These are phyloP conservation scores for Leptocoma aspasia DNA, from an alignment of 2,113 vertebrate species.

Conservation along the genomic window DNA sequence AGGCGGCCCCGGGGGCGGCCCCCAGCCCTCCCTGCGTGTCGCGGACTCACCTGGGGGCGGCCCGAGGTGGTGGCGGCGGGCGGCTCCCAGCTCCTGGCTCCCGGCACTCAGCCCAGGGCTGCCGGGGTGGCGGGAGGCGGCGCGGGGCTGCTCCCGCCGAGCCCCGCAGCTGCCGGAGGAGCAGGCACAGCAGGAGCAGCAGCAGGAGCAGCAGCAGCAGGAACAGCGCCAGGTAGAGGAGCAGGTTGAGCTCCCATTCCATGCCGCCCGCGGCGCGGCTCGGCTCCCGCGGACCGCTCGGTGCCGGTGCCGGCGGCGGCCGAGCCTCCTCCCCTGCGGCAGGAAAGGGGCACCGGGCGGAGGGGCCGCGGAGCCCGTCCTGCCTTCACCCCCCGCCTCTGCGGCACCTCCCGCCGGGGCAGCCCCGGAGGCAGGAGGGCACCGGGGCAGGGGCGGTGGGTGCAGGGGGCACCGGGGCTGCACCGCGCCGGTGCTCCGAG, in stretches of 20 bases:
- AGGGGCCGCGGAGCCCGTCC: not conserved
- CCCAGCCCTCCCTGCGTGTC: not conserved
- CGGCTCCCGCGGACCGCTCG: not conserved
- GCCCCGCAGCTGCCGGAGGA: conserved; percentile 86
- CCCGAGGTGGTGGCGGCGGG: not conserved
- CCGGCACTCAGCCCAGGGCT: conserved; percentile 69
- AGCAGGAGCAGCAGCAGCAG: conserved; percentile 80
- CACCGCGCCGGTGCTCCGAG: not conserved
- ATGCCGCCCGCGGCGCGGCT: conserved; percentile 1
- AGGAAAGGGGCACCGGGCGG: not conserved
- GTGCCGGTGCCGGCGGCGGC: not conserved
- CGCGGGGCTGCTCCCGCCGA: conserved; percentile 74
- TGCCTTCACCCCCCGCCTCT: not conserved
- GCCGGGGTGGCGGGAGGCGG: conserved; percentile 68
- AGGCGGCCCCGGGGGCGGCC: not conserved
- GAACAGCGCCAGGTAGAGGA: conserved; percentile 84
- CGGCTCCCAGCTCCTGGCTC: conserved; percentile 58
- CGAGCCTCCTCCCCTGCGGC: conserved; percentile 19
- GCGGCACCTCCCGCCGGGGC: not conserved
- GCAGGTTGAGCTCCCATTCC: conserved; percentile 87
- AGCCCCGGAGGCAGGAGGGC: not conserved
- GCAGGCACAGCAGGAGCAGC: conserved; percentile 84
- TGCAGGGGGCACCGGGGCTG: not conserved
- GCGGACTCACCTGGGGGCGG: not conserved
- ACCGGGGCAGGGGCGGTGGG: not conserved